A percentile compares a stretch with the other conserved stretches of the same genome.
phyloP scores from a whole-genome alignment of 2,888 invertebrate species.

The Cantharis lateralis region DNA sequence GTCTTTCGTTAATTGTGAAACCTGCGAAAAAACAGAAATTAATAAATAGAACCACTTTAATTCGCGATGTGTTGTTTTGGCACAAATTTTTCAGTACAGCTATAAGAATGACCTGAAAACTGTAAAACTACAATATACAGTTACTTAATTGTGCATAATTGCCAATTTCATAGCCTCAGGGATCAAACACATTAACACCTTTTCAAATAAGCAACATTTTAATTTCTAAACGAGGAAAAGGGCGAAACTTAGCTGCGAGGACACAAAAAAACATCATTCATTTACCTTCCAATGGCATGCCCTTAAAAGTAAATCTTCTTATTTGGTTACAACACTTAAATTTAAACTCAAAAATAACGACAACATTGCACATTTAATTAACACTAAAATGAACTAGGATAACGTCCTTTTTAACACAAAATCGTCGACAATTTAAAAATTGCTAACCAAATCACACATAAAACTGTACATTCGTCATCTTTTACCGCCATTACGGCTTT shows the following conservation, averaged over 20 bases:
- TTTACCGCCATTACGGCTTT: slow-evolving; percentile 55
- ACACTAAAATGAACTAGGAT: neutral
- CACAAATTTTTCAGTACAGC: slow-evolving; percentile 38
- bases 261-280: slow-evolving; percentile 21
- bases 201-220: slow-evolving; percentile 3
- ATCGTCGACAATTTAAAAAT: neutral
- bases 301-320: slow-evolving; percentile 45
- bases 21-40: neutral
- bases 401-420: neutral
- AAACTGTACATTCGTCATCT: slow-evolving; percentile 44
- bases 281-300: slow-evolving; percentile 36
- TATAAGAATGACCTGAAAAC: slow-evolving; percentile 55
- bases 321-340: neutral
- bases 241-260: neutral
- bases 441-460: slow-evolving; percentile 27
- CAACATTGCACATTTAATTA: neutral
- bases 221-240: slow-evolving; percentile 10
- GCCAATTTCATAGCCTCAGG: slow-evolving; percentile 22
- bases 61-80: neutral
- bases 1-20: slow-evolving; percentile 21
- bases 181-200: slow-evolving; percentile 26
- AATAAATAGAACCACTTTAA: neutral
- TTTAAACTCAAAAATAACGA: neutral
- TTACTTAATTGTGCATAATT: slow-evolving; percentile 44
- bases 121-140: slow-evolving; percentile 56